Percentiles rank a stretch among this genome's conserved stretches.
These are phyloP conservation scores for Acropternis orthonyx DNA, from an alignment of 2,797 vertebrate species.

Conservation along the genomic window DNA sequence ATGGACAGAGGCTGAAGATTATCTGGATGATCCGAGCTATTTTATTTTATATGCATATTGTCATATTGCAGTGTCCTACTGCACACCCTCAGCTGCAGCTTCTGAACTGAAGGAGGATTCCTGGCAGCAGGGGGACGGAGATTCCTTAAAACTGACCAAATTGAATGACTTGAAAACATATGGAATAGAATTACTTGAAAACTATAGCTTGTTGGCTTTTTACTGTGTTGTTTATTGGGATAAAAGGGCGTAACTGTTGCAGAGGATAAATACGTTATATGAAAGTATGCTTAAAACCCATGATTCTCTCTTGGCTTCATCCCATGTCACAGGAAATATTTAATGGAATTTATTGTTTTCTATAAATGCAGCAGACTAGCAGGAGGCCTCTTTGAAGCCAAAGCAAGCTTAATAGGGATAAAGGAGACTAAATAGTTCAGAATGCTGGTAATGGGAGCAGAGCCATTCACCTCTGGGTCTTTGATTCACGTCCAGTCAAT, in stretches of 20 bases:
- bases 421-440: slow-evolving; percentile 6
- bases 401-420: slow-evolving; percentile 42
- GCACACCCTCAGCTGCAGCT: not conserved
- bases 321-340: not conserved
- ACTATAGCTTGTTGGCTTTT: not conserved
- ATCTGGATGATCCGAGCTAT: not conserved
- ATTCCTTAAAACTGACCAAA: not conserved
- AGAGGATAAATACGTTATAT: not conserved
- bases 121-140: not conserved
- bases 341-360: not conserved
- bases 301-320: not conserved
- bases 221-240: not conserved
- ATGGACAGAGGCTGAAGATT: not conserved
- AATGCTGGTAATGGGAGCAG: not conserved
- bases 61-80: not conserved
- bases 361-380: slow-evolving; percentile 3
- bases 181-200: not conserved
- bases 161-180: not conserved
- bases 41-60: not conserved
- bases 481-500: not conserved
- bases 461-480: slow-evolving; percentile 46
- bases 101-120: not conserved
- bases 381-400: slow-evolving; percentile 19
- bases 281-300: not conserved
- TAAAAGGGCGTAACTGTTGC: not conserved